Evolutionary conservation across 2,113 vertebrate genomes (phyloP).

Genomic region (Thermophis baileyi): DNA sequence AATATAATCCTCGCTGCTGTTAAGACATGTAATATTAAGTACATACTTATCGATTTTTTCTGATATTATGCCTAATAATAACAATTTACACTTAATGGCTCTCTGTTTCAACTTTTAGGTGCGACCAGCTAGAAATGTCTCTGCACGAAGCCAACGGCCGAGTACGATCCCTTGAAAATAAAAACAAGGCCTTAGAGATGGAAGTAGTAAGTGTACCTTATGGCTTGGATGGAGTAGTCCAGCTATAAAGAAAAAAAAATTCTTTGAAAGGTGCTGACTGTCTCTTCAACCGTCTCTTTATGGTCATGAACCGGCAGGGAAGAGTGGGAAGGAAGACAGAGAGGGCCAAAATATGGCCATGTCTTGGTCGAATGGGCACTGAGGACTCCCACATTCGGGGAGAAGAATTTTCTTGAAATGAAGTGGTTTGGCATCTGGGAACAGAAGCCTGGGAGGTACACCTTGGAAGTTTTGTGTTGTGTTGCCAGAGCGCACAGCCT

Average conservation of each 20-base stretch:
- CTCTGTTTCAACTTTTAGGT: slow-evolving; percentile 68
- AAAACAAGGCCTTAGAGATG: slow-evolving; percentile 81
- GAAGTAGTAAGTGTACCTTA: slow-evolving; percentile 77
- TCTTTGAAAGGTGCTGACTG: neutral
- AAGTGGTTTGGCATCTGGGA: neutral
- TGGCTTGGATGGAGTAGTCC: neutral
- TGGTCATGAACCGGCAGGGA: neutral
- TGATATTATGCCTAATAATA: too few species aligned
- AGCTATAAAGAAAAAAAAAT: fast-evolving
- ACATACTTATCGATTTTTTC: too few species aligned
- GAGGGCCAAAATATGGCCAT: too few species aligned
- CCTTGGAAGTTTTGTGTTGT: too few species aligned
- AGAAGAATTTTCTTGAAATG: too few species aligned
- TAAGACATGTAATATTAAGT: too few species aligned
- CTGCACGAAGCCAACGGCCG: slow-evolving; percentile 77
- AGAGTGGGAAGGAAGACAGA: too few species aligned
- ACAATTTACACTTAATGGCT: neutral
- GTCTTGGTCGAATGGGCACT: too few species aligned
- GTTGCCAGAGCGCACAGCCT: neutral
- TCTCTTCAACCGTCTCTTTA: neutral
- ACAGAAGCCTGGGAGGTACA: neutral
- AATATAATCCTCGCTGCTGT: too few species aligned
- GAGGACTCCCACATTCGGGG: too few species aligned
- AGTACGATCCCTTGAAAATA: slow-evolving; percentile 81
- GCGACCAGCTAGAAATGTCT: slow-evolving; percentile 80